Evolutionary conservation across 1,140 invertebrate genomes (phyloP), one percentile per base, ranked within the genome.

Genomic region (Vanessa atalanta): DNA sequence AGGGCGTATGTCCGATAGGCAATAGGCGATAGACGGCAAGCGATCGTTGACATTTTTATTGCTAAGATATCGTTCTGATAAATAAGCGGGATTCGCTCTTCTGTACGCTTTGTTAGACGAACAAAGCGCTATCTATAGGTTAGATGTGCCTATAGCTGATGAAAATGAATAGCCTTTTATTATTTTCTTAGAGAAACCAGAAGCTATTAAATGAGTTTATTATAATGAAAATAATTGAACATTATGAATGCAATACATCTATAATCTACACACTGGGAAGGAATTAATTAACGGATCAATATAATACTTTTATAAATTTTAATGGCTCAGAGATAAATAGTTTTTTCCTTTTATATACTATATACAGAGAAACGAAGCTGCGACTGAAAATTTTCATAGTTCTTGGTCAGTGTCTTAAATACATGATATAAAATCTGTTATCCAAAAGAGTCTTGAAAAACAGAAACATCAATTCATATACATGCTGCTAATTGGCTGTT

Each of bases 31-130:
- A 47, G 63, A 64, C 43, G 13, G 47, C 43, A 26, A n/a, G 43
- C 61, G 47, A 67, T 57, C 67, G 68, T 73, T 77, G 67, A 70
- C 76, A 55, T 67, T 74, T 77, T 70, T 73, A 73, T 64, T 60
- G 71, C 20, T n/a, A 60, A 73, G 71, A 73, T 73, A 73, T 73
- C 71, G 71, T 47, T 37, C 57, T 20, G 71, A 73, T 66, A 73
- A 73, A 66, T 66, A 66, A 60, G 51, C 53, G 20, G 65, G 14
- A 60, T 64, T 73, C 64, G 64, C 16, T 57, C 13, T 63, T 16
- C 37, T 65, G 53, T 48, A 51, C 63, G 64, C 71, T 73, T 73
- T 73, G 65, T 66, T 67, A 64, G 53, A 57, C 55, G 66, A 69
- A 69, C 66, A 69, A 69, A 69, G 66, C 51, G 37, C 53, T 69